Evolutionary conservation across 1,140 invertebrate species (phyloP), one percentile per base, ranked within the genome.

Genomic region (Bombus terrestris): DNA sequence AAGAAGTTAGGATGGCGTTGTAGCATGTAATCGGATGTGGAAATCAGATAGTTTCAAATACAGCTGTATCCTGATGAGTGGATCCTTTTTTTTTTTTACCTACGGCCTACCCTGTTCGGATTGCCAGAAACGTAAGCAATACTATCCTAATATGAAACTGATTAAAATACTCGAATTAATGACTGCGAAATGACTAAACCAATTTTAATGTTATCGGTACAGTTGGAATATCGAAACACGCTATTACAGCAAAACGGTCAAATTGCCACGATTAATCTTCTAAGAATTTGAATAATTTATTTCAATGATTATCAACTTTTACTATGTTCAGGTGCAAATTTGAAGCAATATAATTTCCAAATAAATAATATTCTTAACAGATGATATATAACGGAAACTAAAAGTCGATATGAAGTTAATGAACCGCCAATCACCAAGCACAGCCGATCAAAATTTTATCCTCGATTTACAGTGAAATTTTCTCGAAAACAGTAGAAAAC

Each of bases 31-130:
- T 94, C 89, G 88, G 85, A 90, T 81, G 78, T 83, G 83, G 92
- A 92, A 91, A 94, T 91, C 86, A 85, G 93, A 92, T 94, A 94
- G 86, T 74, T 85, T 91, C 91, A 94, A 95, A 95, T 92, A 94
- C 94, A 95, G 93, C 94, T 94, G 94, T 90, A 89, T 83, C 74
- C 76, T 87, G 66, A 78, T 69, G 69, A 75, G 41, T 4, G 15
- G 35, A 15, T 53, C 22, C 35, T 37, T 53, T 57, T 82, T 66
- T 28, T 74, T 22, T 13, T 41, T 13, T 41, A 22, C 10, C 22
- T 37, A 66, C 15, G 18, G 0, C 18, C 47, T 22, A 22, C 47
- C 10, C 18, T 37, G 35, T 68, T 68, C 35, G 4, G 3, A 9
- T 37, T 18, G 9, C 10, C 39, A 68, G n/a, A 32, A n/a, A 15